Evolutionary conservation across 2,797 vertebrate genomes (phyloP), one percentile per base, ranked within the genome.

Genomic region (Argentina silus): DNA sequence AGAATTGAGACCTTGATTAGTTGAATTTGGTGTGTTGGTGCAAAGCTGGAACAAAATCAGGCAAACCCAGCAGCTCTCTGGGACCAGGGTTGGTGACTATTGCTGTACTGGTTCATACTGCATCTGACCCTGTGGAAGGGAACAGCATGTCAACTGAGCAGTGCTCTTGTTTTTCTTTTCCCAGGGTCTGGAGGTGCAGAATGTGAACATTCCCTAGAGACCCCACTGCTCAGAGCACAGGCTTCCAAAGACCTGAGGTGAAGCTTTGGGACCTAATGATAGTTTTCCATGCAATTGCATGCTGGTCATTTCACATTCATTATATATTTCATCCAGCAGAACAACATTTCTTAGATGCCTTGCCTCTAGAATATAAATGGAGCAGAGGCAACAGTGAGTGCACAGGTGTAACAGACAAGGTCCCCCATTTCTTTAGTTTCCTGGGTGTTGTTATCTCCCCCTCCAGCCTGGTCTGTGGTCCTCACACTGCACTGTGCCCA

Each of bases 151-250:
- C 19, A 21, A 44, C n/a, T 21, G 51, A 19, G 53, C 53, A 59
- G 48, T 59, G 6, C 15, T 57, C n/a, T 21, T 44, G 17, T 45
- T 36, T 57, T 56, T 69, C 23, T 45, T 47, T 23, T 72, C 9
- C 21, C 11, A 50, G 64, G 45, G 21, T 48, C 19, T 23, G 45
- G 7, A 23, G 64, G 64, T 23, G 47, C 64, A 1, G 83, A 94
- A 75, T 95, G 94, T 87, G 93, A 95, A 79, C 95, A 95, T 69
- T 95, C 94, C 11, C 92, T 94, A 74, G 94, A 95, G 87, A 95
- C 94, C 0, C 93, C 93, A 0, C 88, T 95, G 48, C 76, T 95
- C 53, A 92, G 75, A 74, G 89, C 91, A 0, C 88, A 94, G 75
- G 89, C 90, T 47, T 92, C 91, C 80, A 91, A 91, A 84, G 90